Conservation (phyloP, 1,140 invertebrate species). For the Ceratina australensis region DNA sequence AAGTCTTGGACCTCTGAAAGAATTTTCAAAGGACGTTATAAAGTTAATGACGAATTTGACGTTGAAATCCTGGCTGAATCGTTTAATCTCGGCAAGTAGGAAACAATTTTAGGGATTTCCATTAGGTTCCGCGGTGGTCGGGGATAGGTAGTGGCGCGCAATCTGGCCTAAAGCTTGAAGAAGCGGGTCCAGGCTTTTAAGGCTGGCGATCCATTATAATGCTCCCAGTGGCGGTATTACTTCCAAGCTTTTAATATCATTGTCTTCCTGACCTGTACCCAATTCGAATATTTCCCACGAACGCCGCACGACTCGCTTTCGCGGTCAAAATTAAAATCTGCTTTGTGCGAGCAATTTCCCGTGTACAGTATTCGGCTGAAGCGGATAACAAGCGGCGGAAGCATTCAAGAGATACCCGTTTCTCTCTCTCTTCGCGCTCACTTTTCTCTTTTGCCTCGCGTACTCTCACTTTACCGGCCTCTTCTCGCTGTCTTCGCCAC, state of each 20-base stretch:
- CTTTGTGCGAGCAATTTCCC: conserved; percentile 31
- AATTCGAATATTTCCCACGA: conserved; percentile 16
- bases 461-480: not conserved
- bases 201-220: conserved; percentile 35
- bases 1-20: too few relatives aligned
- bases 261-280: conserved; percentile 23
- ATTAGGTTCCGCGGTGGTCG: conserved; percentile 9
- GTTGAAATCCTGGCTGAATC: not conserved
- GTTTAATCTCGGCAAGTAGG: conserved; percentile 20
- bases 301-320: not conserved
- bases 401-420: conserved; percentile 18
- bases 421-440: not conserved
- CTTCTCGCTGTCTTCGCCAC: conserved; percentile 4
- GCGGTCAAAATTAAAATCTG: conserved; percentile 42
- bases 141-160: not conserved
- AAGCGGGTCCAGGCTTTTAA: conserved; percentile 20
- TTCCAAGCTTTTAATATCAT: conserved; percentile 45
- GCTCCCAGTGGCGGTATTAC: conserved; percentile 35
- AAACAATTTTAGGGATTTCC: conserved; percentile 47
- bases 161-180: conserved; percentile 24
- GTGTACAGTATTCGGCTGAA: not conserved
- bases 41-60: conserved; percentile 13
- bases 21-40: not conserved
- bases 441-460: not conserved
- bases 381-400: conserved; percentile 14